phyloP scores from a whole-genome alignment of 1,140 invertebrate genomes.

The Solenopsis invicta region DNA sequence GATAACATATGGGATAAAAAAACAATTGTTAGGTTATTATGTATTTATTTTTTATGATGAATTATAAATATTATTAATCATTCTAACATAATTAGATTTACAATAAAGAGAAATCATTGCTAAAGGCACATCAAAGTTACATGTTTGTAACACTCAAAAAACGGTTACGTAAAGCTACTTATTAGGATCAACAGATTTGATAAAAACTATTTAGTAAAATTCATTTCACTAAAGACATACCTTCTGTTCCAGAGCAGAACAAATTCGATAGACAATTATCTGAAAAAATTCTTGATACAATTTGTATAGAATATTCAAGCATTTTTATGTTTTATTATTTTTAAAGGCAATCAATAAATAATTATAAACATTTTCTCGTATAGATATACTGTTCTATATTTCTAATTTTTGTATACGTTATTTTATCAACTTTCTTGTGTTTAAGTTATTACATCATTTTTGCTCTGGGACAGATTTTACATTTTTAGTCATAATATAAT shows the following conservation, averaged over 20 bases:
- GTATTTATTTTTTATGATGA: conserved; percentile 71
- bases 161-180: conserved; percentile 68
- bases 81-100: conserved; percentile 75
- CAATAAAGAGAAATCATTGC: conserved; percentile 75
- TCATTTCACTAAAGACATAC: conserved; percentile 66
- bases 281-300: conserved; percentile 35
- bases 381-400: conserved; percentile 40
- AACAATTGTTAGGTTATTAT: conserved; percentile 44
- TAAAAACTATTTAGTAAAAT: conserved; percentile 73
- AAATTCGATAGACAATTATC: conserved; percentile 55
- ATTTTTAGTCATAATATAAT: conserved; percentile 72
- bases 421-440: conserved; percentile 47
- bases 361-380: conserved; percentile 13
- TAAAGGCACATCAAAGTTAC: conserved; percentile 78
- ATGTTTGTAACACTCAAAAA: conserved; percentile 72
- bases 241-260: conserved; percentile 59
- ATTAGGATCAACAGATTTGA: conserved; percentile 69
- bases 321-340: conserved; percentile 26
- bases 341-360: conserved; percentile 28
- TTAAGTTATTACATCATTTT: conserved; percentile 42
- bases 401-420: conserved; percentile 13
- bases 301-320: not conserved
- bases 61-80: conserved; percentile 76
- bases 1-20: conserved; percentile 36
- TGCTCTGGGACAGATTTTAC: conserved; percentile 67